Conservation (phyloP, 2,888 invertebrate species). For the Anagyrus pseudococci region DNA sequence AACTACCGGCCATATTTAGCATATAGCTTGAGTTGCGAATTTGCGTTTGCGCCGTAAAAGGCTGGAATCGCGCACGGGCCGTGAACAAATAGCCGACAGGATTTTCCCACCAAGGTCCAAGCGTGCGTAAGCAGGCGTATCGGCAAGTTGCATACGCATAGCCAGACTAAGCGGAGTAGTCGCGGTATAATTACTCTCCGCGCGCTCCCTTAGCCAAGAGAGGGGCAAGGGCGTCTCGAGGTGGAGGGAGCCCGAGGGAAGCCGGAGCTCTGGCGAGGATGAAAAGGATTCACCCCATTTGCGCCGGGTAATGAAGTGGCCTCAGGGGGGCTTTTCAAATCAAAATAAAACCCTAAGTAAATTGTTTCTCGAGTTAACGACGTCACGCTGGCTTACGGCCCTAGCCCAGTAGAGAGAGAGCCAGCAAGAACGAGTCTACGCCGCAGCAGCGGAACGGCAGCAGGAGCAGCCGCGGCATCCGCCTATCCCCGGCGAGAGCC, state of each 20-base stretch:
- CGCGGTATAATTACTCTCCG: constrained; percentile 22
- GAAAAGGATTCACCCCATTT: constrained; percentile 9
- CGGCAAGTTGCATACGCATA: no score
- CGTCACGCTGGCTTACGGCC: constrained; percentile 20
- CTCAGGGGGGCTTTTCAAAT: constrained; percentile 23
- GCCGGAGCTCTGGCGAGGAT: background rate
- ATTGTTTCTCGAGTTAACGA: constrained; percentile 35
- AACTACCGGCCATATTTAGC: no score
- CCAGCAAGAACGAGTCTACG: background rate
- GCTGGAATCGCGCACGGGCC: no score
- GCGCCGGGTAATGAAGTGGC: constrained; percentile 19
- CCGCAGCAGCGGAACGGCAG: background rate
- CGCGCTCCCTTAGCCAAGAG: background rate
- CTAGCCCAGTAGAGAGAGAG: background rate
- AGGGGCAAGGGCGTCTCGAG: background rate
- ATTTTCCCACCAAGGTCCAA: no score
- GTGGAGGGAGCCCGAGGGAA: background rate
- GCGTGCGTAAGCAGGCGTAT: no score
- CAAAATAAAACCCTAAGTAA: constrained; percentile 33
- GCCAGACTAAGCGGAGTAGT: constrained; percentile 27
- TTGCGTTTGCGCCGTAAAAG: no score
- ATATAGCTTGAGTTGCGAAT: no score
- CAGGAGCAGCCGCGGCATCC: no score
- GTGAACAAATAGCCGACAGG: no score
- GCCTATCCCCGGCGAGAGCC: constrained; percentile 32